Evolutionary conservation across 2,113 vertebrate species (phyloP).

Genomic region (Chaetops frenatus): DNA sequence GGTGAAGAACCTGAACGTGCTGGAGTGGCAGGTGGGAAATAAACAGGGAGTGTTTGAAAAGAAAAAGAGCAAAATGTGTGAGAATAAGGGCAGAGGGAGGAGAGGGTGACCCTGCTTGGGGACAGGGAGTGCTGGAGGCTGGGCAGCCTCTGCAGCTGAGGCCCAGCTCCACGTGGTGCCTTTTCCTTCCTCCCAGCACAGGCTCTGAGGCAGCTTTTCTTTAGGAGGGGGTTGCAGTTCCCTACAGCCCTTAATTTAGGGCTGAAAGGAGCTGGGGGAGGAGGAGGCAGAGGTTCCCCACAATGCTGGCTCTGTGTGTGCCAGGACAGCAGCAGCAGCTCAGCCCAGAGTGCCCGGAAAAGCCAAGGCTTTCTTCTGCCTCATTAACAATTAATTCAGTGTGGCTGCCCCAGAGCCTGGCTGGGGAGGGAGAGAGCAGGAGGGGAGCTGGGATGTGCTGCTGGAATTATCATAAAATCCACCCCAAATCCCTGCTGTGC

Average conservation of each 20-base stretch:
- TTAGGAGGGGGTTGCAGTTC: neutral
- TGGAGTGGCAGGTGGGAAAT: neutral
- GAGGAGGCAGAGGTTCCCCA: neutral
- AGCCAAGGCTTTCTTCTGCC: constrained; percentile 7
- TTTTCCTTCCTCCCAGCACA: constrained; percentile 8
- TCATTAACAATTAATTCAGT: neutral
- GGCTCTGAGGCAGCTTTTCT: constrained; percentile 9
- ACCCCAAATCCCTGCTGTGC: neutral
- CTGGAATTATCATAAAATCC: neutral
- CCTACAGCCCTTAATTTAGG: constrained; percentile 20
- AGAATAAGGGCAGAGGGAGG: neutral
- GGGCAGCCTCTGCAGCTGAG: constrained; percentile 9
- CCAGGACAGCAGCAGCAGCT: constrained; percentile 16
- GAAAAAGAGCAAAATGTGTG: neutral
- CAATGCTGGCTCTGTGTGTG: constrained; percentile 37
- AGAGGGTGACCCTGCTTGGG: neutral
- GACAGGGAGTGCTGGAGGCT: neutral
- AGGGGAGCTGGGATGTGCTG: neutral
- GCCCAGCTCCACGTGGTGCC: constrained; percentile 11
- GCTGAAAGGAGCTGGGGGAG: constrained; percentile 29
- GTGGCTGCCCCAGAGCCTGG: constrained; percentile 1
- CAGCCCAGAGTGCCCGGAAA: neutral
- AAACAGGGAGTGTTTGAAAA: neutral
- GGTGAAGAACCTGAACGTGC: neutral
- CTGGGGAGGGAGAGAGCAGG: neutral